These are phyloP conservation scores for Porites rus DNA, from an alignment of 92 coral and sea anemone genomes.

Conservation along the genomic window DNA sequence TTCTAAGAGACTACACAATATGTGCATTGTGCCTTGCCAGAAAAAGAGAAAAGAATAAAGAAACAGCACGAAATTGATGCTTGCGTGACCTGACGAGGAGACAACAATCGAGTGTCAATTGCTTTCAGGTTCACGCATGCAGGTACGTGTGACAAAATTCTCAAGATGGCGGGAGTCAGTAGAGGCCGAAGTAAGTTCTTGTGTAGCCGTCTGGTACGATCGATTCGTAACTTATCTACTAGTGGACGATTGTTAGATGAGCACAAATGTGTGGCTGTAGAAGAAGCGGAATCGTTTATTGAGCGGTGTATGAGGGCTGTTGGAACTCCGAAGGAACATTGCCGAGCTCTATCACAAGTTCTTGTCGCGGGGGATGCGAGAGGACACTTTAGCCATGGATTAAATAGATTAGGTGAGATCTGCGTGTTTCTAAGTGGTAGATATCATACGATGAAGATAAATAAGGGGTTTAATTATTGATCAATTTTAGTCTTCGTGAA, in stretches of 20 bases:
- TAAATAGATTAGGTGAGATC: slow-evolving; percentile 87
- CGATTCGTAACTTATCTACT: slow-evolving; percentile 12
- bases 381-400: slow-evolving; percentile 99
- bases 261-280: slow-evolving; percentile 72
- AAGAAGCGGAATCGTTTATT: slow-evolving; percentile 83
- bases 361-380: slow-evolving; percentile 88
- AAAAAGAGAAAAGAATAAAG: too few relatives aligned
- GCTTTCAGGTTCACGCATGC: neutral
- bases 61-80: too few relatives aligned
- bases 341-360: slow-evolving; percentile 82
- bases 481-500: too few relatives aligned
- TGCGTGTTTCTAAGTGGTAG: neutral
- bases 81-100: neutral
- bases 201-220: neutral
- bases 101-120: too few relatives aligned
- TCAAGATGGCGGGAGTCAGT: slow-evolving; percentile 38
- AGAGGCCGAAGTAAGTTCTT: neutral
- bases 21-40: too few relatives aligned
- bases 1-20: too few relatives aligned
- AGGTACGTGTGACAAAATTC: neutral
- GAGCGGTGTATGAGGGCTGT: slow-evolving; percentile 93
- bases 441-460: neutral
- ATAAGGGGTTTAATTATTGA: too few relatives aligned
- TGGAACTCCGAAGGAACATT: slow-evolving; percentile 82
- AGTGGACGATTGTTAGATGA: slow-evolving; percentile 40